These are phyloP conservation scores for Siphlonurus alternatus DNA, from an alignment of 2,888 invertebrate species.

Conservation along the genomic window DNA sequence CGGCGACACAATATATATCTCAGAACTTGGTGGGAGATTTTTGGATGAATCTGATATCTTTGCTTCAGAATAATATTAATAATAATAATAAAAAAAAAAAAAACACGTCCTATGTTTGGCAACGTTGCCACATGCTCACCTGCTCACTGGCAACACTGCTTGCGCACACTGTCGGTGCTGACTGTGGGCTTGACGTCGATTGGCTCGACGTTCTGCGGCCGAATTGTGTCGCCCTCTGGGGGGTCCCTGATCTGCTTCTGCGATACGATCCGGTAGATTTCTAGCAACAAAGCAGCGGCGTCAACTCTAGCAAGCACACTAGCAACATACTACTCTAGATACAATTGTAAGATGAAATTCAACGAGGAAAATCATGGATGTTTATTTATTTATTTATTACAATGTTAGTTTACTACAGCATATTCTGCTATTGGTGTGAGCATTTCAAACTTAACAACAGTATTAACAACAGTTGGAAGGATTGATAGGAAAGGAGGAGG, in stretches of 20 bases:
- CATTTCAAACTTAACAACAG: no score
- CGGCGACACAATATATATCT: no score
- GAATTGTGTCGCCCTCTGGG: conserved; percentile 84
- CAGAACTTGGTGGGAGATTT: no score
- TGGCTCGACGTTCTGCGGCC: conserved; percentile 73
- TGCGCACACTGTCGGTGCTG: conserved; percentile 69
- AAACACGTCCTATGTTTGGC: conserved; percentile 6
- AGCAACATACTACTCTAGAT: no score
- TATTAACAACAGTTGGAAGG: no score
- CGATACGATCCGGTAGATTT: conserved; percentile 97
- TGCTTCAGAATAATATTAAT: background rate
- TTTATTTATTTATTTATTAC: no score
- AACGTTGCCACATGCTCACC: conserved; percentile 19
- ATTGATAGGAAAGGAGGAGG: no score
- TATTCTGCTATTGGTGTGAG: no score
- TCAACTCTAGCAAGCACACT: background rate
- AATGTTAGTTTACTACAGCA: no score
- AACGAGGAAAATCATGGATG: no score
- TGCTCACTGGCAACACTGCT: conserved; percentile 81
- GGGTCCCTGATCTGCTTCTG: conserved; percentile 95
- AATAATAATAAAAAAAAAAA: background rate
- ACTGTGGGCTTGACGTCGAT: conserved; percentile 79
- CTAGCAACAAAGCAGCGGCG: conserved; percentile 31
- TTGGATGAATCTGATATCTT: no score
- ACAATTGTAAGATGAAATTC: no score